Conservation (phyloP, 2,797 vertebrate species). For the Zalophus californianus region DNA sequence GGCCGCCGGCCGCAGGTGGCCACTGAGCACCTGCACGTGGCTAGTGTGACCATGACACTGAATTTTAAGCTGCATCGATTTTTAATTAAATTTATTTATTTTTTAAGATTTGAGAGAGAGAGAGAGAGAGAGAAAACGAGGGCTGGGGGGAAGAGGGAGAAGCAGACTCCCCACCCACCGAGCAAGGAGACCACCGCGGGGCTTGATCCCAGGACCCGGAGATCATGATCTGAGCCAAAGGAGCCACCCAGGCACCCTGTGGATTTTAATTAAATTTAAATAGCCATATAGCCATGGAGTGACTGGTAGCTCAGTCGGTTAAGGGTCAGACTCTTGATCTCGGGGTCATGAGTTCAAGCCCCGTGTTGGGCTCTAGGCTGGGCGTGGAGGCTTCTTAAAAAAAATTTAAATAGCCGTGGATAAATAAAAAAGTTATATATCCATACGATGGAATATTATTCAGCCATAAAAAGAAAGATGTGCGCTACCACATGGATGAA, state of each 20-base stretch:
- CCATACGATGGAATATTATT: background rate
- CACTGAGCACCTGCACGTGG: rapidly evolving
- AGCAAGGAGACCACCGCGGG: too few relatives aligned
- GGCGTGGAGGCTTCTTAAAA: too few relatives aligned
- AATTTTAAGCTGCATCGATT: background rate
- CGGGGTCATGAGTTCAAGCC: background rate
- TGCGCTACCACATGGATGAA: rapidly evolving
- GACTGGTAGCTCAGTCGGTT: background rate
- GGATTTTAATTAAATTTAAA: background rate
- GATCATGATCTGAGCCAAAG: too few relatives aligned
- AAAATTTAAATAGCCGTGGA: background rate
- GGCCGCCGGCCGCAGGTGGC: rapidly evolving
- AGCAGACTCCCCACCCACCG: too few relatives aligned
- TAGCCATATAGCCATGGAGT: background rate
- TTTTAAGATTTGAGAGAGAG: too few relatives aligned
- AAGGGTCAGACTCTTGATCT: background rate
- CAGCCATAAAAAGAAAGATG: background rate
- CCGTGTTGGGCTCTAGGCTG: background rate
- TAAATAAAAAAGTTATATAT: background rate
- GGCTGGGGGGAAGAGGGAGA: too few relatives aligned
- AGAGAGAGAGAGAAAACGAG: too few relatives aligned
- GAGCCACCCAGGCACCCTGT: too few relatives aligned
- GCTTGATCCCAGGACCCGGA: too few relatives aligned
- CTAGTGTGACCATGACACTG: rapidly evolving
- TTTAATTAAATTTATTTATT: background rate